These are phyloP conservation scores for Sebastiscus tertius DNA, from an alignment of 2,797 vertebrate genomes.

Conservation along the genomic window DNA sequence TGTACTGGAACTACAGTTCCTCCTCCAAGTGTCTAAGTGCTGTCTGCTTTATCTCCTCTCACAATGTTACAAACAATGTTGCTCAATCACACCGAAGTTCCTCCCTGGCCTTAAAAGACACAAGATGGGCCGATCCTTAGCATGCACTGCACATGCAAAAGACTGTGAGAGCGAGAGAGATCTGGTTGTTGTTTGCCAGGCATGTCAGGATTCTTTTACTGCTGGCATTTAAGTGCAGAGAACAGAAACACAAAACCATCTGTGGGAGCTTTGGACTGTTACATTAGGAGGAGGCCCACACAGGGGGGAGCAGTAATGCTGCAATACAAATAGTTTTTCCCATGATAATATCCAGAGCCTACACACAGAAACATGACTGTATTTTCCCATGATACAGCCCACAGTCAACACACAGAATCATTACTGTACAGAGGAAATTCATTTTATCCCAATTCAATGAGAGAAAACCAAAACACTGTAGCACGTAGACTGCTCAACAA, in stretches of 20 bases:
- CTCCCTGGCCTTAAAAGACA: neutral
- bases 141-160: neutral
- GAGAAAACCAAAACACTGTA: neutral
- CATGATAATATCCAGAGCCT: slow-evolving; percentile 25
- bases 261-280: slow-evolving; percentile 43
- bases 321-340: slow-evolving; percentile 4
- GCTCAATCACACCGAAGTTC: neutral
- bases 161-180: neutral
- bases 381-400: slow-evolving; percentile 5
- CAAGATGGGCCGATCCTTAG: neutral
- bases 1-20: slow-evolving; percentile 1
- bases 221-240: slow-evolving; percentile 33
- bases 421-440: neutral
- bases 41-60: slow-evolving; percentile 13
- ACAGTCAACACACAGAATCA: neutral
- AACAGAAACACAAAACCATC: slow-evolving; percentile 56
- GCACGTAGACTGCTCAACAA: neutral
- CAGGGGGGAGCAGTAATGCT: slow-evolving; percentile 9
- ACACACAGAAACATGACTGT: neutral
- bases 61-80: neutral
- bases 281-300: slow-evolving; percentile 32
- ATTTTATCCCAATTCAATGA: neutral
- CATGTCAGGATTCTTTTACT: slow-evolving; percentile 29
- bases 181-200: slow-evolving; percentile 24
- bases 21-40: neutral